Evolutionary conservation across 1,140 invertebrate genomes (phyloP).

Genomic region (Dufourea novaeangliae): DNA sequence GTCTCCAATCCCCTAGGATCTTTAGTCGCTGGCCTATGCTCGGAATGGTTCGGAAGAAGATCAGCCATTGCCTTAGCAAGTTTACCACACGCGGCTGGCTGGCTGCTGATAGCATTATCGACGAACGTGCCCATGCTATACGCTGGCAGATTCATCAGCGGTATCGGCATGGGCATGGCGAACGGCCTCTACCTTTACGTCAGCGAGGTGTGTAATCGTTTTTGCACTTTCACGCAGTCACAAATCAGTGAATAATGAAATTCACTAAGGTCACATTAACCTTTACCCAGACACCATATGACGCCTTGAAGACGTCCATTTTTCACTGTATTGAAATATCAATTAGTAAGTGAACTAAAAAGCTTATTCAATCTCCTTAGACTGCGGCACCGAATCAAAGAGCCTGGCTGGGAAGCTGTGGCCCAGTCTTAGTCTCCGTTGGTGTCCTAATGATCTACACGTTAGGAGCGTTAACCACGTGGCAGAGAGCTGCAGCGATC

Average conservation of each 20-base stretch:
- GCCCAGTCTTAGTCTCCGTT: slow-evolving; percentile 85
- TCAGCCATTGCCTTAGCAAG: slow-evolving; percentile 87
- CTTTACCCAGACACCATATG: no score
- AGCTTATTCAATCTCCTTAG: no score
- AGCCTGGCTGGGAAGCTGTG: slow-evolving; percentile 78
- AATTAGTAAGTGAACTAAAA: no score
- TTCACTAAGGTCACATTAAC: no score
- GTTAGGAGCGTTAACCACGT: slow-evolving; percentile 84
- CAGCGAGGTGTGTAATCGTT: slow-evolving; percentile 70
- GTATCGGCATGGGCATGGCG: slow-evolving; percentile 86
- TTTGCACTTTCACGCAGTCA: no score
- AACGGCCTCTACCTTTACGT: slow-evolving; percentile 78
- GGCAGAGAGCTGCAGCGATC: slow-evolving; percentile 84
- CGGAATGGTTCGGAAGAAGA: slow-evolving; percentile 87
- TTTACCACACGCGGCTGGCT: slow-evolving; percentile 88
- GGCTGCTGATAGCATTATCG: slow-evolving; percentile 87
- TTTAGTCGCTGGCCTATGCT: slow-evolving; percentile 85
- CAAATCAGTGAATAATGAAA: no score
- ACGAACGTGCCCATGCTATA: slow-evolving; percentile 84
- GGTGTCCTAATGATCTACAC: slow-evolving; percentile 86
- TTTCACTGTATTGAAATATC: no score
- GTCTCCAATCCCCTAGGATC: slow-evolving; percentile 88
- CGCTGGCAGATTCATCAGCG: slow-evolving; percentile 87
- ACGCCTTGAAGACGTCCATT: no score
- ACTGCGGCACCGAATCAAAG: slow-evolving; percentile 75